These are phyloP conservation scores for Coreius guichenoti DNA, from an alignment of 2,797 vertebrate species.

Conservation along the genomic window DNA sequence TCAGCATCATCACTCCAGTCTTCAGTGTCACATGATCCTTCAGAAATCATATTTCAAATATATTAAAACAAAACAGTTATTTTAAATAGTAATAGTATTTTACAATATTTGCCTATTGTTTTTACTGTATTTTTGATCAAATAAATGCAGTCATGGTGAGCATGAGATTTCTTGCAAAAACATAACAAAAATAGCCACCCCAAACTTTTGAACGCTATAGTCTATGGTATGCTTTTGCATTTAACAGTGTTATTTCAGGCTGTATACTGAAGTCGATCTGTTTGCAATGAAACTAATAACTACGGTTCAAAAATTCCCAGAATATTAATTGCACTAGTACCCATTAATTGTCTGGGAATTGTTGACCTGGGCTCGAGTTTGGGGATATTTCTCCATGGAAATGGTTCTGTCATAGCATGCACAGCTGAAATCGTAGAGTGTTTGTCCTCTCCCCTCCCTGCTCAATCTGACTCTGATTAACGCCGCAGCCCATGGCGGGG, in stretches of 20 bases:
- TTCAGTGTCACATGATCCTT: too few relatives aligned
- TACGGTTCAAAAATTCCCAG: constrained; percentile 14
- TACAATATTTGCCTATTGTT: neutral
- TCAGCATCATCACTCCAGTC: too few relatives aligned
- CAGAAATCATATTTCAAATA: neutral
- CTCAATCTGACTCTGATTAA: constrained; percentile 80
- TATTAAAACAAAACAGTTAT: neutral
- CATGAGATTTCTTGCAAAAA: neutral
- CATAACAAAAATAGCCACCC: neutral
- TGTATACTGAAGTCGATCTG: neutral
- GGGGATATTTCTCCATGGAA: constrained; percentile 38
- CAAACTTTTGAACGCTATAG: neutral
- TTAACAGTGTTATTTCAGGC: constrained; percentile 14
- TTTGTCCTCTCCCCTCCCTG: constrained; percentile 55
- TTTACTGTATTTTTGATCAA: neutral
- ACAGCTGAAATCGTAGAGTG: constrained; percentile 32
- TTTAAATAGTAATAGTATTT: neutral
- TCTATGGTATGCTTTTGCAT: constrained; percentile 18
- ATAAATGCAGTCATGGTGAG: neutral
- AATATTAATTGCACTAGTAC: constrained; percentile 26
- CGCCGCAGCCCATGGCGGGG: constrained; percentile 72
- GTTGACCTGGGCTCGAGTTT: constrained; percentile 29
- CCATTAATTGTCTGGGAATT: constrained; percentile 35
- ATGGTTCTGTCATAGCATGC: constrained; percentile 49
- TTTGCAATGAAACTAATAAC: constrained; percentile 6